Conservation (phyloP, 1,140 invertebrate genomes). For the Cydia splendana region DNA sequence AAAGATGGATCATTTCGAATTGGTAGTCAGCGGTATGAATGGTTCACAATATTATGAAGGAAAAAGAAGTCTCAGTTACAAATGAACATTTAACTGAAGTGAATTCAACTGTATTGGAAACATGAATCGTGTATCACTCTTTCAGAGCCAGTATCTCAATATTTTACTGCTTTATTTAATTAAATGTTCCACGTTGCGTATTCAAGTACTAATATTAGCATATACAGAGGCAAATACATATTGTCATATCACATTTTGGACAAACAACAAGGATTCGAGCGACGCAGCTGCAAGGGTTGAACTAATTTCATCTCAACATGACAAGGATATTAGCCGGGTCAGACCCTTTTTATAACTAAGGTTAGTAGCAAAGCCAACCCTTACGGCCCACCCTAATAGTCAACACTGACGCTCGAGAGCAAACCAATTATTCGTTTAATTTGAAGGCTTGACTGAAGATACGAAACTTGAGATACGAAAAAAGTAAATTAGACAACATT, state of each 20-base stretch:
- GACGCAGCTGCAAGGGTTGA: constrained; percentile 70
- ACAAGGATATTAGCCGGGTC: constrained; percentile 77
- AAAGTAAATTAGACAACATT: neutral
- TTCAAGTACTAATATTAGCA: neutral
- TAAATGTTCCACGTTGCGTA: too few relatives aligned
- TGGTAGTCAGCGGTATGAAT: neutral
- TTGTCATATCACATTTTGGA: constrained; percentile 70
- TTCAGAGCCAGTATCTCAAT: too few relatives aligned
- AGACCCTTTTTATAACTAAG: constrained; percentile 73
- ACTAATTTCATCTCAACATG: constrained; percentile 76
- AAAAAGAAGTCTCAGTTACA: constrained; percentile 3
- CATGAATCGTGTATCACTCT: neutral
- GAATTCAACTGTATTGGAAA: neutral
- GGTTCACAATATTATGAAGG: constrained; percentile 6
- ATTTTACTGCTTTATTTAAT: too few relatives aligned
- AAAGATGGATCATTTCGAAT: neutral
- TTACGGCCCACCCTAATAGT: constrained; percentile 43
- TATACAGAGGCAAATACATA: constrained; percentile 44
- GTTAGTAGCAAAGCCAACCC: constrained; percentile 54
- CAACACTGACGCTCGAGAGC: constrained; percentile 29
- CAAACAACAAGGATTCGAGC: constrained; percentile 57
- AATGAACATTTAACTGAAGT: neutral
- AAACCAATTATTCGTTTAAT: constrained; percentile 29
- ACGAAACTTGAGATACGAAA: neutral
- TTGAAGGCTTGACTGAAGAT: neutral